Conservation (phyloP, 2,888 invertebrate species). For the Periphyllus acericola region DNA sequence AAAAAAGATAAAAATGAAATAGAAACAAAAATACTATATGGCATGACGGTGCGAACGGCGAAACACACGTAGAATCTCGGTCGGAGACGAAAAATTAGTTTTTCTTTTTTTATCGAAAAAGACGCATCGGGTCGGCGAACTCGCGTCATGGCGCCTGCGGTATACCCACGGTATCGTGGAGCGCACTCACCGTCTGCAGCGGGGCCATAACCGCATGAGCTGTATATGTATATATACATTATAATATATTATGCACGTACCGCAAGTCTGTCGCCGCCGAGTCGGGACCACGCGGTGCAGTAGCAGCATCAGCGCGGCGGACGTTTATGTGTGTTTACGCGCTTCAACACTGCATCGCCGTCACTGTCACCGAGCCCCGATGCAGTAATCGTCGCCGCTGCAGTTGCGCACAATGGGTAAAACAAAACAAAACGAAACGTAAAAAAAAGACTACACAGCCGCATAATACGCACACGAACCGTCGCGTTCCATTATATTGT, state of each 20-base stretch:
- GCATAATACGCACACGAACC: neutral
- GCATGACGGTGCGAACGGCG: neutral
- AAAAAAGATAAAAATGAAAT: no score
- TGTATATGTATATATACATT: no score
- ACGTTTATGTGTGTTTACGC: neutral
- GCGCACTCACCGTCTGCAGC: neutral
- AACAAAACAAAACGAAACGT: neutral
- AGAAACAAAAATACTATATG: no score
- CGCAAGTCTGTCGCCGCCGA: neutral
- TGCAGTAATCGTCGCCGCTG: slow-evolving; percentile 3
- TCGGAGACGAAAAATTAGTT: slow-evolving; percentile 14
- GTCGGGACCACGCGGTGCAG: neutral
- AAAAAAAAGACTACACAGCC: neutral
- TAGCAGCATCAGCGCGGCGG: neutral
- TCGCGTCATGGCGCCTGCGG: slow-evolving; percentile 24
- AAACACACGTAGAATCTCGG: neutral
- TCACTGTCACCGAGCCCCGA: slow-evolving; percentile 25
- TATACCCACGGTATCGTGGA: neutral
- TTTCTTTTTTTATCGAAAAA: neutral
- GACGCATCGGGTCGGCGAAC: slow-evolving; percentile 35
- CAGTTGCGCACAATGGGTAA: slow-evolving; percentile 9
- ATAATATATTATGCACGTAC: neutral
- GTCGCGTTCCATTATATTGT: neutral
- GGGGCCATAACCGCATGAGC: neutral
- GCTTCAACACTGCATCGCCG: neutral